Evolutionary conservation across 64 coral and sea anemone species (phyloP), one percentile per base, ranked within the genome.

Genomic region (Trachythela sp.): DNA sequence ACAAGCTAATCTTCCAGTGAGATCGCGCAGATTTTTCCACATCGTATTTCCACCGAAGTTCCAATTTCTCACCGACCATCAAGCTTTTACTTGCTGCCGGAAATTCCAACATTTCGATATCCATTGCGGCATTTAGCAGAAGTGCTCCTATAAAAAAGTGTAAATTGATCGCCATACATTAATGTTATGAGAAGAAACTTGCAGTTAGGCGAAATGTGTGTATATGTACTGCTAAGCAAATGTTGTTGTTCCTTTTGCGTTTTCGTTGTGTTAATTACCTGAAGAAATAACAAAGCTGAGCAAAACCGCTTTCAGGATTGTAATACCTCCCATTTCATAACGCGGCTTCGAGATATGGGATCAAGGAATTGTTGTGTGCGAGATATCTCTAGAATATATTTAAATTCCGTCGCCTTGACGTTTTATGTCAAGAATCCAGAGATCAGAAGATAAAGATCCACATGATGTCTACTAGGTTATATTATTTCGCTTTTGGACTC

Each of bases 191-290:
- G n/a, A n/a, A n/a, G n/a, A n/a, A n/a, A n/a, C n/a, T n/a, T n/a
- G n/a, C n/a, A n/a, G n/a, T n/a, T n/a, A n/a, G n/a, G n/a, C n/a
- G n/a, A n/a, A n/a, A n/a, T n/a, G n/a, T n/a, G n/a, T n/a, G 42
- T 45, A 45, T 45, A 45, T 26, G 24, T 27, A 26, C 20, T 64
- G 1, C 56, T 6, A 26, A 0, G 5, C 18, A 20, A 8, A 64
- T 64, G 0, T 26, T 64, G 56, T 64, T 64, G 56, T 64, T 10
- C 56, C 56, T 64, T 52, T 22, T 0, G 20, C 56, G 56, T 64
- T 64, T n/a, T 64, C 20, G 49, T 64, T 64, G 56, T 64, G 56
- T 64, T 64, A 64, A 64, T 64, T 64, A 64, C 56, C 56, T 64
- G 56, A 64, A 64, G 4, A 4, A 64, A 64, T 18, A 64, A 64